Evolutionary conservation across 2,888 invertebrate species (phyloP).

Genomic region (Lumbricus terrestris): DNA sequence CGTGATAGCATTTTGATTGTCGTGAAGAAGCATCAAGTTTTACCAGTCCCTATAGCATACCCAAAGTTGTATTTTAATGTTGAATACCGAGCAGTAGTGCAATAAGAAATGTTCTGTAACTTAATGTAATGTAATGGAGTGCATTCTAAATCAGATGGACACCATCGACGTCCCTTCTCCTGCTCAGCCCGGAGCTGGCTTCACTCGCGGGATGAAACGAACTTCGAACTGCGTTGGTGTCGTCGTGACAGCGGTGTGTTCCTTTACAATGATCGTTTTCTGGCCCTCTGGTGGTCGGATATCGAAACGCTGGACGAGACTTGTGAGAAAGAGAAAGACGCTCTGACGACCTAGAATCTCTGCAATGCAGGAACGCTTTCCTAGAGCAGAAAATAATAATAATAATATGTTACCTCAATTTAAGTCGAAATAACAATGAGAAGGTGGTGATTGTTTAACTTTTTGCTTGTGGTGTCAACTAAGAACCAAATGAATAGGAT

Average conservation of each 20-base stretch:
- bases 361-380: conserved; percentile 19
- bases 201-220: not conserved
- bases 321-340: conserved; percentile 11
- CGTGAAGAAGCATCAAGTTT: no score
- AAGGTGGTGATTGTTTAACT: no score
- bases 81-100: no score
- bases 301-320: conserved; percentile 15
- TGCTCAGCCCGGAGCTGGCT: not conserved
- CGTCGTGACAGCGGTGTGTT: not conserved
- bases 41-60: no score
- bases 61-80: no score
- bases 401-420: no score
- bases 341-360: conserved; percentile 15
- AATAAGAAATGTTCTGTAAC: no score
- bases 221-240: not conserved
- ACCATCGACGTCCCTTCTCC: not conserved
- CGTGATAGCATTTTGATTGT: no score
- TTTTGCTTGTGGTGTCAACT: no score
- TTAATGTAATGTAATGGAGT: no score
- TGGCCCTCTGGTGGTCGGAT: conserved; percentile 18
- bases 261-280: not conserved
- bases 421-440: no score
- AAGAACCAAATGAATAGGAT: no score
- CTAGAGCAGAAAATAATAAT: not conserved
- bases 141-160: not conserved